Conservation (phyloP, 1,140 invertebrate species). For the Proctacanthus coquilletti region DNA sequence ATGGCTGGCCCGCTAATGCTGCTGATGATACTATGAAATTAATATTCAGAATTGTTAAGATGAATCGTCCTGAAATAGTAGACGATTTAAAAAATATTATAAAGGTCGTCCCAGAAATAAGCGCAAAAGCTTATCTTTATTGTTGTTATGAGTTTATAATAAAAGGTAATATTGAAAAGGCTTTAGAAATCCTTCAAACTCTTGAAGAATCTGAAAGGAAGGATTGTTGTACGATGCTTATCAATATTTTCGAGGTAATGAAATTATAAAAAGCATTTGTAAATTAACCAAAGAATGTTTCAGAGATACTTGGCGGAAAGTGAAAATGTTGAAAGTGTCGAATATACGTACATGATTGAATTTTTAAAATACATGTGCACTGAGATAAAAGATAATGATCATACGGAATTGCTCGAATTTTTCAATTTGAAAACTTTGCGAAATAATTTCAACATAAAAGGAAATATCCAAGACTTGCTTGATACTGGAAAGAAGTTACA, state of each 20-base stretch:
- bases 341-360: background rate
- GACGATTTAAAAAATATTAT: slow-evolving; percentile 19
- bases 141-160: slow-evolving; percentile 23
- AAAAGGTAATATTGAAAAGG: slow-evolving; percentile 18
- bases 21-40: slow-evolving; percentile 20
- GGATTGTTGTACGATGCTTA: slow-evolving; percentile 10
- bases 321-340: too few species aligned
- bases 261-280: background rate
- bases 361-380: background rate
- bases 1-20: slow-evolving; percentile 21
- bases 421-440: background rate
- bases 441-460: background rate
- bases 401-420: background rate
- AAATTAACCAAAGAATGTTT: background rate
- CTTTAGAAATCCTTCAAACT: slow-evolving; percentile 19
- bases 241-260: slow-evolving; percentile 13
- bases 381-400: background rate
- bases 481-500: too few species aligned
- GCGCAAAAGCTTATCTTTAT: slow-evolving; percentile 17
- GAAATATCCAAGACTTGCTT: too few species aligned
- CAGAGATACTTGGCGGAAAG: too few species aligned
- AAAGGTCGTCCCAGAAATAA: slow-evolving; percentile 18
- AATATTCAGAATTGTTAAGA: slow-evolving; percentile 21
- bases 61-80: slow-evolving; percentile 24
- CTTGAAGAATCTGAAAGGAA: slow-evolving; percentile 11